Conservation (phyloP, 2,888 invertebrate species). For the Timema cristinae region DNA sequence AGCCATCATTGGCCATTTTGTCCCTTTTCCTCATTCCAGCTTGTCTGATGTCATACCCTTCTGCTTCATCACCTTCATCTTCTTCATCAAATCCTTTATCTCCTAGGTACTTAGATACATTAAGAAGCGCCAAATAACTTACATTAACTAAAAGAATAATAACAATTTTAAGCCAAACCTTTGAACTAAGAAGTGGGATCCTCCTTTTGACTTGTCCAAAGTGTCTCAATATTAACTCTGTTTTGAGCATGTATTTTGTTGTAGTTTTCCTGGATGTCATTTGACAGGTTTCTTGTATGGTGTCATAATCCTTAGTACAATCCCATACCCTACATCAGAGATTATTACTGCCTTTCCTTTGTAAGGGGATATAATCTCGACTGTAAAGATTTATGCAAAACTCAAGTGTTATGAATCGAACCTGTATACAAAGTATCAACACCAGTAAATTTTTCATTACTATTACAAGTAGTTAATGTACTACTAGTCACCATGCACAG, state of each 20-base stretch:
- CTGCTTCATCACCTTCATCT: not conserved
- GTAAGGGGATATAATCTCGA: not conserved
- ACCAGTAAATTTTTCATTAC: not conserved
- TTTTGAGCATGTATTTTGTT: not conserved
- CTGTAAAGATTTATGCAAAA: not conserved
- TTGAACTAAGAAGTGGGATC: not conserved
- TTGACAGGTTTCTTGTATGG: not conserved
- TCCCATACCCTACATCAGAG: not conserved
- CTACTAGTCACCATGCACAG: not conserved
- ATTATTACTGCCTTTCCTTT: not conserved
- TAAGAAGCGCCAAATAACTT: not conserved
- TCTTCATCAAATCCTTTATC: not conserved
- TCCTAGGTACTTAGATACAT: not conserved
- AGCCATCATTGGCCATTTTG: not conserved
- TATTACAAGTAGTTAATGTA: not conserved
- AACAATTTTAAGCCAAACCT: not conserved
- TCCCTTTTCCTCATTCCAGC: not conserved
- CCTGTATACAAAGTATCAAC: constrained; percentile 6
- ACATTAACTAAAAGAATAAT: not conserved
- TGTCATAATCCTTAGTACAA: not conserved
- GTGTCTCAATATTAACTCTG: not conserved
- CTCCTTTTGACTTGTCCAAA: constrained; percentile 3
- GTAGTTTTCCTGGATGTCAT: not conserved
- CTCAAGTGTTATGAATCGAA: not conserved
- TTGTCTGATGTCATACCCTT: not conserved